A percentile compares a stretch with the other conserved stretches of the same genome.
phyloP scores from a whole-genome alignment of 1,140 invertebrate species.

The Drosophila setifemur region DNA sequence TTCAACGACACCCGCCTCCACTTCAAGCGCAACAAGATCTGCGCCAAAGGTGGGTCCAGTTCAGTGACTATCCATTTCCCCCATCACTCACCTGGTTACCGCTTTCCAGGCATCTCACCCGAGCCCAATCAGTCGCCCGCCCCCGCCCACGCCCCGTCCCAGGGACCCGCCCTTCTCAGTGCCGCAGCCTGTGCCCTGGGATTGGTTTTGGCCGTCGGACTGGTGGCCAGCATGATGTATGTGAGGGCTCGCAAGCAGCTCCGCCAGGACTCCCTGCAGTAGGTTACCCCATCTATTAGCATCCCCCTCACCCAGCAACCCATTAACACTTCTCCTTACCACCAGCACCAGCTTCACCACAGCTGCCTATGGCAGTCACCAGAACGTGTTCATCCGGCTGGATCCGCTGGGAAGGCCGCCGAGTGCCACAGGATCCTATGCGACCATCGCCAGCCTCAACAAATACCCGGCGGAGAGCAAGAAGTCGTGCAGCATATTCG shows the following conservation, averaged over 20 bases:
- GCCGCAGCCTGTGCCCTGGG: constrained; percentile 91
- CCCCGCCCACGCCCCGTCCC: constrained; percentile 77
- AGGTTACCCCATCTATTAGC: constrained; percentile 81
- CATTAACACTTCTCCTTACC: constrained; percentile 2
- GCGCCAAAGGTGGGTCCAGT: constrained; percentile 87
- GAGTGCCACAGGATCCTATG: constrained; percentile 90
- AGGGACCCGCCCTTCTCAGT: constrained; percentile 74
- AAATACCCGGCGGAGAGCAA: constrained; percentile 84
- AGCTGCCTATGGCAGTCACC: constrained; percentile 87
- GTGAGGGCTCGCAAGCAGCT: constrained; percentile 90
- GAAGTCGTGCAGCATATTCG: constrained; percentile 81
- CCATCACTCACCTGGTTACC: constrained; percentile 14
- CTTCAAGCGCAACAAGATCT: constrained; percentile 94
- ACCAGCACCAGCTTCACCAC: constrained; percentile 87
- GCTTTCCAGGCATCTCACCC: constrained; percentile 67
- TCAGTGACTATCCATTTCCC: not conserved
- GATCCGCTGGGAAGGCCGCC: constrained; percentile 87
- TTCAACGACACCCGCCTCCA: constrained; percentile 89
- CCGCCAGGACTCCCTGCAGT: constrained; percentile 89
- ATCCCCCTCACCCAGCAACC: not conserved
- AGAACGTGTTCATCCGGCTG: constrained; percentile 88
- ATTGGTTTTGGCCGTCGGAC: constrained; percentile 88
- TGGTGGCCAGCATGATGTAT: constrained; percentile 89
- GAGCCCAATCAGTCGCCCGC: constrained; percentile 80
- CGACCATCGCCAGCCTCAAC: constrained; percentile 90